Evolutionary conservation across 92 coral and sea anemone genomes (phyloP).

Genomic region (Nematostella vectensis): DNA sequence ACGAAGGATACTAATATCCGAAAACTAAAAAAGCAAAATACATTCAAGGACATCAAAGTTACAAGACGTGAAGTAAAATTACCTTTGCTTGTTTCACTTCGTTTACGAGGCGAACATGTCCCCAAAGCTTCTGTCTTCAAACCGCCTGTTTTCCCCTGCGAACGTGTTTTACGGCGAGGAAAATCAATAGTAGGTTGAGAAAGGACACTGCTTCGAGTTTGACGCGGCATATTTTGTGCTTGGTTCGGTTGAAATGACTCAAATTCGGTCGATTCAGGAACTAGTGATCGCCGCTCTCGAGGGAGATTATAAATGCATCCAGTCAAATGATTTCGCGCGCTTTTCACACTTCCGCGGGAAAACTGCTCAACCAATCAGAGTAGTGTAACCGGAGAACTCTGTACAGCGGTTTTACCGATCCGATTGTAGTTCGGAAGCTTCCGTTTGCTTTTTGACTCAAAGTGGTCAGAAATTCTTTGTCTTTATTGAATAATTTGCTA

Average conservation of each 20-base stretch:
- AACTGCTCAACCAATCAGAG: conserved; percentile 40
- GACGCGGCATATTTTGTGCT: conserved; percentile 61
- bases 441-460: background rate
- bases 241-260: background rate
- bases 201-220: conserved; percentile 34
- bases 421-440: background rate
- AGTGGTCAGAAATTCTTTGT: background rate
- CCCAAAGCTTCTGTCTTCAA: conserved; percentile 6
- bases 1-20: no score
- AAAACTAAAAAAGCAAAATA: no score
- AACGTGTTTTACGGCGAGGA: conserved; percentile 69
- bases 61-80: no score
- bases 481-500: no score
- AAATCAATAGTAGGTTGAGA: conserved; percentile 65
- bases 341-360: conserved; percentile 59
- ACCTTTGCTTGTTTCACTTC: conserved; percentile 51
- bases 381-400: background rate
- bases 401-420: conserved; percentile 23
- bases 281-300: conserved; percentile 1
- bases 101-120: conserved; percentile 60
- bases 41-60: no score
- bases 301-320: conserved; percentile 11
- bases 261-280: background rate
- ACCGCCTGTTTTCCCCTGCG: conserved; percentile 37
- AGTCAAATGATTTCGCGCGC: conserved; percentile 11